These are phyloP conservation scores for Sinohyriopsis cumingii DNA, from an alignment of 2,888 invertebrate species.

Conservation along the genomic window DNA sequence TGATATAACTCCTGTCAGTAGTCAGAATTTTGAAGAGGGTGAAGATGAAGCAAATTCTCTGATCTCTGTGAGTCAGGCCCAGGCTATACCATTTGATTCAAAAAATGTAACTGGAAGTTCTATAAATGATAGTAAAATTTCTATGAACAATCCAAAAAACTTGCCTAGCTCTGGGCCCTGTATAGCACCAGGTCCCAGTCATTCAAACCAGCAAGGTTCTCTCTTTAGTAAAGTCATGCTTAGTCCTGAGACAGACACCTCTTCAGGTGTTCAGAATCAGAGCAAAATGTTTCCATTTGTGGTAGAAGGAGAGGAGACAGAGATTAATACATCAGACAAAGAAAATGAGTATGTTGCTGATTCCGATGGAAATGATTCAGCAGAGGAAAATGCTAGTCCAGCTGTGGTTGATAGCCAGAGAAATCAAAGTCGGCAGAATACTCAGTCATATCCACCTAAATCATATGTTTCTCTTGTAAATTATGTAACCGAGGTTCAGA, in stretches of 20 bases:
- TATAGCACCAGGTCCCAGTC: constrained; percentile 14
- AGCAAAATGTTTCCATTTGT: constrained; percentile 45
- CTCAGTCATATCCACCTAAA: too few species aligned
- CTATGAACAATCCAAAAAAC: constrained; percentile 15
- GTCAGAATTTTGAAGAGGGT: constrained; percentile 36
- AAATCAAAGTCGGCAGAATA: too few species aligned
- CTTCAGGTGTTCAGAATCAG: constrained; percentile 42
- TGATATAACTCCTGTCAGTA: constrained; percentile 47
- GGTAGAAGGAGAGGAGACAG: constrained; percentile 32
- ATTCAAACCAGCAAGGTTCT: constrained; percentile 22
- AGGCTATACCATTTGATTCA: constrained; percentile 4
- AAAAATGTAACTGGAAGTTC: constrained; percentile 9
- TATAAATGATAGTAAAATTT: constrained; percentile 2
- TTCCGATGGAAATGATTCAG: constrained; percentile 18
- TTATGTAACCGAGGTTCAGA: too few species aligned
- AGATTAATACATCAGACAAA: constrained; percentile 58
- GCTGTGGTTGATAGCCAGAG: too few species aligned
- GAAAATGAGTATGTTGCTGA: constrained; percentile 51
- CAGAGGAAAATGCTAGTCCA: constrained; percentile 17
- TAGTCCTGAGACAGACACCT: constrained; percentile 50
- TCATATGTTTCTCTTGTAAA: too few species aligned
- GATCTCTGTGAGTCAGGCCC: constrained; percentile 3
- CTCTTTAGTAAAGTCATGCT: constrained; percentile 54
- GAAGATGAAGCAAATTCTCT: constrained; percentile 9
- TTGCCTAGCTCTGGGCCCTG: constrained; percentile 19